Conservation (phyloP, 2,888 invertebrate genomes). For the Melangyna quadrimaculata region DNA sequence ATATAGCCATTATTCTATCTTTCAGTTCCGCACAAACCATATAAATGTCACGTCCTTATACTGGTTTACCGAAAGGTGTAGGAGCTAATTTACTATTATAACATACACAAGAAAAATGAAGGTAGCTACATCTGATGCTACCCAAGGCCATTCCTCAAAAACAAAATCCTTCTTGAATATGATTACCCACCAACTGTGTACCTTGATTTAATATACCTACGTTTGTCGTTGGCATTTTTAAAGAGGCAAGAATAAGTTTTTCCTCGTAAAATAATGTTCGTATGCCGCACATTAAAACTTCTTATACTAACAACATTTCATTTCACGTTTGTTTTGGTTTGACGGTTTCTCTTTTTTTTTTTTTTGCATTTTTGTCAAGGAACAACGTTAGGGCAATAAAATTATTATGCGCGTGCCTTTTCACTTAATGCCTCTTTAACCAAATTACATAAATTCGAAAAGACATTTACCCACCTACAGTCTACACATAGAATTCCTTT, state of each 20-base stretch:
- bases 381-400: conserved; percentile 29
- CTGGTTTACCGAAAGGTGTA: not conserved
- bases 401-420: conserved; percentile 44
- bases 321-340: not conserved
- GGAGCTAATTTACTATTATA: not conserved
- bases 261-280: not conserved
- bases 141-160: not conserved
- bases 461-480: not conserved
- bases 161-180: not conserved
- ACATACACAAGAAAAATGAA: not conserved
- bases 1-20: not conserved
- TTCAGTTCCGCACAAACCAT: not conserved
- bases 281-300: conserved; percentile 14
- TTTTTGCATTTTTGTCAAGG: not conserved
- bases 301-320: conserved; percentile 8
- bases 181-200: not conserved
- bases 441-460: conserved; percentile 25
- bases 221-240: not conserved
- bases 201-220: not conserved
- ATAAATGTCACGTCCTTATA: conserved; percentile 24
- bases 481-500: not conserved
- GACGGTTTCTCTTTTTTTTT: not conserved
- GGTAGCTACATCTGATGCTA: not conserved
- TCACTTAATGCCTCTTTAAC: conserved; percentile 43
- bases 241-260: not conserved